These are phyloP conservation scores for Loripinus fragilis DNA, from an alignment of 2,888 invertebrate species.

Conservation along the genomic window DNA sequence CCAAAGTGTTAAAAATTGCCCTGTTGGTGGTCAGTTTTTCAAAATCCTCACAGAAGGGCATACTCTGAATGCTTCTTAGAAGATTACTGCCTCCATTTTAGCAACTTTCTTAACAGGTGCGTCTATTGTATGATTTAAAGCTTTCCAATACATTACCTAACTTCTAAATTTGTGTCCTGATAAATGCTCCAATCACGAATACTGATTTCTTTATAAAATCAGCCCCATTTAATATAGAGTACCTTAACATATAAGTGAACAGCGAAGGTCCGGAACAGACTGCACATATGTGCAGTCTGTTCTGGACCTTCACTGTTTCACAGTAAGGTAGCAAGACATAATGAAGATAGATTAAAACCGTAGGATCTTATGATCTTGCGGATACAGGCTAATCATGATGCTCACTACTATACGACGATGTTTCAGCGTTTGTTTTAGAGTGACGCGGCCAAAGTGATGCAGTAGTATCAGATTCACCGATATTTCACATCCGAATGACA, in stretches of 20 bases:
- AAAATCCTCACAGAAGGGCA: background rate
- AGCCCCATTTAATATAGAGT: too few relatives aligned
- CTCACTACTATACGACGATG: too few relatives aligned
- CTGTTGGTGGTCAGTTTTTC: background rate
- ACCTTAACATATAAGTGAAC: too few relatives aligned
- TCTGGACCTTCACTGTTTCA: too few relatives aligned
- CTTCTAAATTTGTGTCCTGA: slow-evolving; percentile 4
- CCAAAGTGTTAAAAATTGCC: background rate
- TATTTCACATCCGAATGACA: background rate
- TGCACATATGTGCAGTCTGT: too few relatives aligned
- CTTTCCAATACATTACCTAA: slow-evolving; percentile 19
- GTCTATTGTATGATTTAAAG: background rate
- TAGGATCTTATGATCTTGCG: too few relatives aligned
- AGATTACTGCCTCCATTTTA: background rate
- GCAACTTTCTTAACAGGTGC: background rate
- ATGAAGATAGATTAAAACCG: too few relatives aligned
- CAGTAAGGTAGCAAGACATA: too few relatives aligned
- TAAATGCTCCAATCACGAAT: slow-evolving; percentile 1
- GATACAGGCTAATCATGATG: too few relatives aligned
- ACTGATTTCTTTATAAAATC: slow-evolving; percentile 6
- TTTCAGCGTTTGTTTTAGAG: too few relatives aligned
- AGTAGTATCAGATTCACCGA: slow-evolving; percentile 10
- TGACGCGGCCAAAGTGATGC: too few relatives aligned
- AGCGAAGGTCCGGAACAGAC: too few relatives aligned
- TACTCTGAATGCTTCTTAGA: background rate